Conservation (phyloP, 2,797 vertebrate genomes). For the Pogonophryne albipinna region DNA sequence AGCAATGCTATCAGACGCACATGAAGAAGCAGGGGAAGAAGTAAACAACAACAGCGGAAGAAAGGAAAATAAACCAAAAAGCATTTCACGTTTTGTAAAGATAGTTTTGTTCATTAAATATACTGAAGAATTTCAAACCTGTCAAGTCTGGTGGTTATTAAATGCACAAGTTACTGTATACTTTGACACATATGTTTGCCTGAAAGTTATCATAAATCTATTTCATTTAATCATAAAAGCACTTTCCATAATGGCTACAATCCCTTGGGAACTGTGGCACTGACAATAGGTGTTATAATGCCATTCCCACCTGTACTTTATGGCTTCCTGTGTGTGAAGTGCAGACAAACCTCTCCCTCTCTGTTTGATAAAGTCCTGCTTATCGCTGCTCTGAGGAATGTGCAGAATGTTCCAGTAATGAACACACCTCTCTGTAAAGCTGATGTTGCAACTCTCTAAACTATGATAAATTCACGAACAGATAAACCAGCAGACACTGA, state of each 20-base stretch:
- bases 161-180: not conserved
- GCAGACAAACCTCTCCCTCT: conserved; percentile 42
- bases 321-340: conserved; percentile 7
- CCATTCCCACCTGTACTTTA: conserved; percentile 13
- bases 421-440: conserved; percentile 51
- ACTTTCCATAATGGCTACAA: not conserved
- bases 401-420: conserved; percentile 53
- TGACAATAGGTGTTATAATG: not conserved
- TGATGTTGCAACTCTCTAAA: conserved; percentile 39
- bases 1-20: conserved; percentile 82
- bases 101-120: conserved; percentile 68
- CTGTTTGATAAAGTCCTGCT: conserved; percentile 40
- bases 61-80: not conserved
- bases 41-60: conserved; percentile 36
- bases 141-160: conserved; percentile 29
- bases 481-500: not conserved
- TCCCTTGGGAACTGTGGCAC: not conserved
- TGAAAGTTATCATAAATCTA: not conserved
- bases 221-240: not conserved
- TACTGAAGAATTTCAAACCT: conserved; percentile 30
- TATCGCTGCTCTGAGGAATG: conserved; percentile 70
- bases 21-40: conserved; percentile 69
- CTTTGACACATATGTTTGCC: not conserved
- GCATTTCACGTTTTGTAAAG: conserved; percentile 61
- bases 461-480: not conserved